These are phyloP conservation scores for Halcyon malimbica DNA, from an alignment of 2,113 vertebrate species.

Conservation along the genomic window DNA sequence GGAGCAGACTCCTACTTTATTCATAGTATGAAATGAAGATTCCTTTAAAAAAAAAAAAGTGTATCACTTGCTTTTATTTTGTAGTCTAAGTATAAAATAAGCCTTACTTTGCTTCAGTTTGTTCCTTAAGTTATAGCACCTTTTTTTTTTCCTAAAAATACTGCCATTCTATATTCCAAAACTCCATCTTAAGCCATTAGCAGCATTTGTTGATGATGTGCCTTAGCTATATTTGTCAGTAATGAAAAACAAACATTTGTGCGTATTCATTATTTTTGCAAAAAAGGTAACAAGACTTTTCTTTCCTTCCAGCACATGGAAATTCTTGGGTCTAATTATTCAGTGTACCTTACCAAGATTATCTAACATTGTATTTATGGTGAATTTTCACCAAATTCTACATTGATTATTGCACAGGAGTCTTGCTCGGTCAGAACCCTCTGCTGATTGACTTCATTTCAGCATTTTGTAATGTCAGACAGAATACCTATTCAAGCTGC, in stretches of 20 bases:
- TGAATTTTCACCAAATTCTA: not conserved
- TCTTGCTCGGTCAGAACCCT: not conserved
- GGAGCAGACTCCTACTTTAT: not conserved
- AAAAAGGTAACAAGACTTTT: not conserved
- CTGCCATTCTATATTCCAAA: not conserved
- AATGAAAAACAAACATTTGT: not conserved
- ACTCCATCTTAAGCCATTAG: not conserved
- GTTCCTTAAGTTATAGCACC: not conserved
- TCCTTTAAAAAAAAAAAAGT: not conserved
- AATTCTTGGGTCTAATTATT: not conserved
- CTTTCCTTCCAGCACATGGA: not conserved
- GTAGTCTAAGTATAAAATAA: not conserved
- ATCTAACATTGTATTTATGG: not conserved
- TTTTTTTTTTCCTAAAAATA: not conserved
- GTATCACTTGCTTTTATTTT: not conserved
- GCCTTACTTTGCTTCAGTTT: not conserved
- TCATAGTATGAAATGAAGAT: not conserved
- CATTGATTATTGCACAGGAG: not conserved
- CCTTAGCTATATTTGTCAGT: not conserved
- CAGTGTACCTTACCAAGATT: not conserved
- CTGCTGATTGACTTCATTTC: not conserved
- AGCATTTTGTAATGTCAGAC: not conserved
- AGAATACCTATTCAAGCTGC: not conserved
- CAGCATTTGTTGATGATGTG: not conserved
- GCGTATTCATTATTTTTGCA: not conserved